Evolutionary conservation across 2,797 vertebrate genomes (phyloP).

Genomic region (Trematomus bernacchii): DNA sequence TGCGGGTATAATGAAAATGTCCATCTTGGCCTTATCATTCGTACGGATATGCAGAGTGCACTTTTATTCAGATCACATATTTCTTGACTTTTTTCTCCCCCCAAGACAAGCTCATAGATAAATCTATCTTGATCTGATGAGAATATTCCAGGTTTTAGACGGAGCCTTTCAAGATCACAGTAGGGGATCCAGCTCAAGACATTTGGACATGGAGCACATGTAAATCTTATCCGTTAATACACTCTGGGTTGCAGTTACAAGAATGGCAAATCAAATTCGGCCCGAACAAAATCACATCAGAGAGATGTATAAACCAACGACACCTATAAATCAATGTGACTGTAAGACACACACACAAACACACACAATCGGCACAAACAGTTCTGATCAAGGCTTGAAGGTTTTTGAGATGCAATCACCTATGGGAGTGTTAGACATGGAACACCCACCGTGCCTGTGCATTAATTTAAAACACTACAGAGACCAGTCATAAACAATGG

Average conservation of each 20-base stretch:
- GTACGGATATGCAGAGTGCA: constrained; percentile 21
- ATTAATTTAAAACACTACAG: constrained; percentile 50
- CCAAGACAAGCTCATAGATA: constrained; percentile 53
- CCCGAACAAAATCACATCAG: constrained; percentile 64
- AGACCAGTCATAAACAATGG: constrained; percentile 50
- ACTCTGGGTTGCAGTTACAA: constrained; percentile 53
- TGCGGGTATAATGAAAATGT: constrained; percentile 29
- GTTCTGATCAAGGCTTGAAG: constrained; percentile 57
- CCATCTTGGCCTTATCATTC: constrained; percentile 9
- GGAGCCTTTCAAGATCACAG: constrained; percentile 69
- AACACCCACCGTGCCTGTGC: constrained; percentile 48
- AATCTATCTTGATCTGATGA: constrained; percentile 71
- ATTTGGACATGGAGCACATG: constrained; percentile 67
- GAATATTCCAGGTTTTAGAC: constrained; percentile 64
- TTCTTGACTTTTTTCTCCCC: constrained; percentile 15
- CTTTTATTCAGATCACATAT: constrained; percentile 49
- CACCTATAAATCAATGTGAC: constrained; percentile 59
- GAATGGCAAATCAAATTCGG: constrained; percentile 62
- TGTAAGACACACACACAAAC: constrained; percentile 22
- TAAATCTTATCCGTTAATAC: constrained; percentile 65
- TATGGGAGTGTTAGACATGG: constrained; percentile 56
- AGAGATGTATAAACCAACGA: constrained; percentile 61
- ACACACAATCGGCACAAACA: constrained; percentile 6
- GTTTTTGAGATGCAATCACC: constrained; percentile 60
- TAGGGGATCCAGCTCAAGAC: constrained; percentile 66